Evolutionary conservation across 2,888 invertebrate genomes (phyloP).

Genomic region (Eristalis intricaria): DNA sequence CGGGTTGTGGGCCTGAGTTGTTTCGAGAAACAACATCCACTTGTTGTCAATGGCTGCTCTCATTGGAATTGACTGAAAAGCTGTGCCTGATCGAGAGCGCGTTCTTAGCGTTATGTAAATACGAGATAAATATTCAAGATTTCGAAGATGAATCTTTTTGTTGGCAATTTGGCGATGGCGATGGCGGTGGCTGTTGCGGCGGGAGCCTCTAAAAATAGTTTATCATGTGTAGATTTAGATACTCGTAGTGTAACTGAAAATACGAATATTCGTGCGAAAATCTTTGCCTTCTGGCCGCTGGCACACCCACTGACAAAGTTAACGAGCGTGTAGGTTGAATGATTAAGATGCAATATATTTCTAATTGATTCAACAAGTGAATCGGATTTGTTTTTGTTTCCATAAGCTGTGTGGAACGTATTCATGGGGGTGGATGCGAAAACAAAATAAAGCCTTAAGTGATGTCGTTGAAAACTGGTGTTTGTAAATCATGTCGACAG

Average conservation of each 20-base stretch:
- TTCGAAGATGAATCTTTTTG: constrained; percentile 29
- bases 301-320: constrained; percentile 22
- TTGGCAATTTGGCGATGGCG: neutral
- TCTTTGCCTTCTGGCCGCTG: neutral
- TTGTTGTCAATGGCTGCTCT: constrained; percentile 61
- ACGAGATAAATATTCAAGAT: constrained; percentile 27
- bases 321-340: constrained; percentile 25
- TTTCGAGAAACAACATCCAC: constrained; percentile 49
- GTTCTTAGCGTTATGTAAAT: constrained; percentile 58
- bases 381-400: neutral
- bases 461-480: neutral
- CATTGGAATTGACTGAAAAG: constrained; percentile 59
- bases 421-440: neutral
- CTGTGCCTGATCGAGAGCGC: constrained; percentile 32
- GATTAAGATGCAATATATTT: constrained; percentile 24
- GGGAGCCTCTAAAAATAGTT: constrained; percentile 35
- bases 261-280: constrained; percentile 8
- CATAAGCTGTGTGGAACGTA: neutral
- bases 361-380: constrained; percentile 35
- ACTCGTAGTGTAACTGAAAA: neutral
- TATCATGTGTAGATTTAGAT: constrained; percentile 6
- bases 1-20: constrained; percentile 34
- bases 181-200: neutral
- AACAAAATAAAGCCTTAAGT: neutral
- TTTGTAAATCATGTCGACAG: neutral